phyloP scores from a whole-genome alignment of 2,888 invertebrate species.

The Lithophane ornitopus region DNA sequence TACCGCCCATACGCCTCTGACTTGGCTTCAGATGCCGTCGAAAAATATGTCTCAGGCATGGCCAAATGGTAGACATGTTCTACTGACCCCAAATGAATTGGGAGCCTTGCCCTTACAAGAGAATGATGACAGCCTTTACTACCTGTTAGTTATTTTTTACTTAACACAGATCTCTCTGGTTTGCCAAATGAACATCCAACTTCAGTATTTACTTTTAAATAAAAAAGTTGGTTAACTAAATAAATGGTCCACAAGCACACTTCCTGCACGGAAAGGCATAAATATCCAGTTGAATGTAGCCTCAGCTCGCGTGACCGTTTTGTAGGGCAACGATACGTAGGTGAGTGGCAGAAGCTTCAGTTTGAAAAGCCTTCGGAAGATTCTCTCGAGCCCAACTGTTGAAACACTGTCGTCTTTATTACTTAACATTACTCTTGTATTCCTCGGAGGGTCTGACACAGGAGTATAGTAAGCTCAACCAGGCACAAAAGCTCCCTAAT shows the following conservation, averaged over 20 bases:
- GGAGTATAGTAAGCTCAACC: too few relatives aligned
- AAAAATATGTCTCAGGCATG: too few relatives aligned
- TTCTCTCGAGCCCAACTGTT: not conserved
- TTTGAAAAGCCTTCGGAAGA: constrained; percentile 15
- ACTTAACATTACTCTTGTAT: not conserved
- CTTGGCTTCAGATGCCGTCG: too few relatives aligned
- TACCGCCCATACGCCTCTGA: too few relatives aligned
- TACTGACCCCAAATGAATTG: not conserved
- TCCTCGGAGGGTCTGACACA: not conserved
- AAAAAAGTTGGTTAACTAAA: constrained; percentile 57
- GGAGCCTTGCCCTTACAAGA: not conserved
- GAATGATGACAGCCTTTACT: not conserved
- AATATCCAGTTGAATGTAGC: constrained; percentile 64
- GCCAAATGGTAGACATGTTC: too few relatives aligned
- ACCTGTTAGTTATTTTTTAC: not conserved
- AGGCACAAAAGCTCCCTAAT: too few relatives aligned
- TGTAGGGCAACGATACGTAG: constrained; percentile 61
- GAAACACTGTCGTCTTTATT: too few relatives aligned
- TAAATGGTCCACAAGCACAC: constrained; percentile 52
- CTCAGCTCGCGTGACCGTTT: constrained; percentile 67
- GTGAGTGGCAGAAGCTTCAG: constrained; percentile 46
- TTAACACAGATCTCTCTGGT: too few relatives aligned
- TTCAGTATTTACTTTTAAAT: constrained; percentile 25
- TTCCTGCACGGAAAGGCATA: constrained; percentile 65
- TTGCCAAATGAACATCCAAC: not conserved